These are phyloP conservation scores for Hylaeus anthracinus DNA, from an alignment of 1,140 invertebrate genomes.

Conservation along the genomic window DNA sequence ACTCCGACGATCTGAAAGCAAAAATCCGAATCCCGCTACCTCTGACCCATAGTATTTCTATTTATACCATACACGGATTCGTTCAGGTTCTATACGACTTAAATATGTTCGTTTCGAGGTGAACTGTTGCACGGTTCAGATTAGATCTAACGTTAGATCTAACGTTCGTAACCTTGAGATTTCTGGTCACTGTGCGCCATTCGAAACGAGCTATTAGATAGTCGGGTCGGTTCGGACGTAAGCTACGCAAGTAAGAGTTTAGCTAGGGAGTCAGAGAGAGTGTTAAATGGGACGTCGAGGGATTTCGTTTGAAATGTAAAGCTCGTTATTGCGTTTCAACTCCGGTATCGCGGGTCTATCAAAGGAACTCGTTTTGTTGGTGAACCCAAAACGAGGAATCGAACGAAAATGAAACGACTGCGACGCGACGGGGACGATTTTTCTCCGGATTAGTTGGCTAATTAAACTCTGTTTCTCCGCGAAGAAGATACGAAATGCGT, in stretches of 20 bases:
- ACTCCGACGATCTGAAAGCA: slow-evolving; percentile 67
- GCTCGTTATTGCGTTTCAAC: background rate
- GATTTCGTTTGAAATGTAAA: background rate
- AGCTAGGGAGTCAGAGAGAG: background rate
- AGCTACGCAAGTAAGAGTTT: no score
- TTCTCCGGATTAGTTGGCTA: background rate
- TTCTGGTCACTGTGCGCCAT: no score
- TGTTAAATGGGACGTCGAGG: background rate
- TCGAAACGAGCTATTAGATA: no score
- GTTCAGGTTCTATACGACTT: no score
- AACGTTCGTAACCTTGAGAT: no score
- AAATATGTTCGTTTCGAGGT: no score
- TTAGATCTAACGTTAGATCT: no score
- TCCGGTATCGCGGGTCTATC: background rate
- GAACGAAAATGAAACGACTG: background rate
- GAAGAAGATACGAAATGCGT: background rate
- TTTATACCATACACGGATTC: background rate
- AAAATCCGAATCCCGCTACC: no score
- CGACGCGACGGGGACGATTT: background rate
- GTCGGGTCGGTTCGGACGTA: no score
- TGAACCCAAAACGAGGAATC: background rate
- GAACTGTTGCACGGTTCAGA: no score
- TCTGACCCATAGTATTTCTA: background rate
- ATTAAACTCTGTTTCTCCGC: background rate
- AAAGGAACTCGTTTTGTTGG: background rate